These are phyloP conservation scores for Macrocentrus cingulum DNA, from an alignment of 1,140 invertebrate species.

Conservation along the genomic window DNA sequence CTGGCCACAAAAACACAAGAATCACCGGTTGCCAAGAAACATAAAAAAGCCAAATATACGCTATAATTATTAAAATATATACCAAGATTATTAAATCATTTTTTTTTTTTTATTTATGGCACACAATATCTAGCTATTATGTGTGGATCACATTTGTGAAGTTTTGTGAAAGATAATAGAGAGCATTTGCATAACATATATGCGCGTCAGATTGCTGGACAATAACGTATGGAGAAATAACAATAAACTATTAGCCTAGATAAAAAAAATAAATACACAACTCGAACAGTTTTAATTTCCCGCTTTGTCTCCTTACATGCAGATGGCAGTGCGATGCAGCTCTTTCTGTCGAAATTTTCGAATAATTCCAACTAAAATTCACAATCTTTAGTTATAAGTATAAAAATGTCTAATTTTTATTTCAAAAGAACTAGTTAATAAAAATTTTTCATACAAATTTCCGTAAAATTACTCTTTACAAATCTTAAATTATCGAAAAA, in stretches of 20 bases:
- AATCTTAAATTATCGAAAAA: no score
- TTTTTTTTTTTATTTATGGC: no score
- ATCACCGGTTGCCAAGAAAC: not conserved
- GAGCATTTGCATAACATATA: not conserved
- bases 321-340: no score
- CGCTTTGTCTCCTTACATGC: no score
- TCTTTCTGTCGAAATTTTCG: not conserved
- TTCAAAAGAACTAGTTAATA: no score
- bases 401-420: no score
- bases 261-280: not conserved
- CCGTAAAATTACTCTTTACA: no score
- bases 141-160: not conserved
- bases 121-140: not conserved
- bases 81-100: no score
- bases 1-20: not conserved
- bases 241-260: not conserved
- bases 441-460: no score
- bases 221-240: not conserved
- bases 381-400: no score
- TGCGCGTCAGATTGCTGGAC: not conserved
- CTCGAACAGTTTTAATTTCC: no score
- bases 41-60: constrained; percentile 1
- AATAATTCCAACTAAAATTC: no score
- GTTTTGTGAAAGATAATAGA: not conserved
- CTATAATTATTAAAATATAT: not conserved